Evolutionary conservation across 2,888 invertebrate species (phyloP).

Genomic region (Epistrophe grossulariae): DNA sequence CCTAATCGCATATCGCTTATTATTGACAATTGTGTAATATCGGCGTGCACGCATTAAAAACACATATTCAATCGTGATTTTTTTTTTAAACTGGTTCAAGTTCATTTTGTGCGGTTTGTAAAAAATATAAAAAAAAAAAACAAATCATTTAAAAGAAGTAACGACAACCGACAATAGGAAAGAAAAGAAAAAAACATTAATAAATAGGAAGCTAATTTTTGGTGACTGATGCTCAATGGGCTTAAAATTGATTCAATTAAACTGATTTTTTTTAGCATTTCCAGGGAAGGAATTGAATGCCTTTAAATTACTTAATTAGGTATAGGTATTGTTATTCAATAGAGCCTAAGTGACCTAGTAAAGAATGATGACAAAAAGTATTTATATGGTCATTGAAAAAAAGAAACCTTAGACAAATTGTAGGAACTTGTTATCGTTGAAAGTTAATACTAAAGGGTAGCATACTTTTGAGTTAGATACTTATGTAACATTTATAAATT

Average conservation of each 20-base stretch:
- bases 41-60: constrained; percentile 28
- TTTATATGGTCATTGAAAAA: background rate
- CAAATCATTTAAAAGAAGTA: constrained; percentile 21
- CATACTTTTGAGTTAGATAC: no score
- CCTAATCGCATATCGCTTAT: constrained; percentile 22
- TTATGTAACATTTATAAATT: no score
- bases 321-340: no score
- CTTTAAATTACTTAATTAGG: background rate
- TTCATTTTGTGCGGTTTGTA: constrained; percentile 40
- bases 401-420: background rate
- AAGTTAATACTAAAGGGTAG: no score
- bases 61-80: constrained; percentile 29
- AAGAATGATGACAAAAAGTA: background rate
- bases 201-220: constrained; percentile 35
- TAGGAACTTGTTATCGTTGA: no score
- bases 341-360: background rate
- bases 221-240: constrained; percentile 16
- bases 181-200: constrained; percentile 16
- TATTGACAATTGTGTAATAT: constrained; percentile 64
- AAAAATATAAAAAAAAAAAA: background rate
- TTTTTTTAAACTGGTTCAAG: constrained; percentile 54
- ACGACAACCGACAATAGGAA: background rate
- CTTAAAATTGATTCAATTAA: background rate
- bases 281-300: constrained; percentile 7
- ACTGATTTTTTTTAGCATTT: background rate